These are phyloP conservation scores for Eudasyphora cyanicolor DNA, from an alignment of 2,888 invertebrate genomes.

Conservation along the genomic window DNA sequence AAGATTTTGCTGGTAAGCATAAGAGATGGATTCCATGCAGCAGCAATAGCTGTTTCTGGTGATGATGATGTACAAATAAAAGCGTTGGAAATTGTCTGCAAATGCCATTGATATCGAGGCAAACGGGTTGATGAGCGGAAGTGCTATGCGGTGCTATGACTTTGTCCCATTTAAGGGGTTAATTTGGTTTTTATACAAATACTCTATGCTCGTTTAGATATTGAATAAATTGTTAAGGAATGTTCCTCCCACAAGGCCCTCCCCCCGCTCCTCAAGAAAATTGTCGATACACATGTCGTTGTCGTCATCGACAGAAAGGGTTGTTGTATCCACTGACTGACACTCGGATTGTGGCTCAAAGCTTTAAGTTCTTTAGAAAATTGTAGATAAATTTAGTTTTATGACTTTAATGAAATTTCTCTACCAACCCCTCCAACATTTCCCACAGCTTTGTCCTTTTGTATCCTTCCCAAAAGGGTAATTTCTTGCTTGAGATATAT, in stretches of 20 bases:
- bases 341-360: too few relatives aligned
- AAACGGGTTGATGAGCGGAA: background rate
- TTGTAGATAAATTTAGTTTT: constrained; percentile 4
- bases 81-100: constrained; percentile 12
- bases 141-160: background rate
- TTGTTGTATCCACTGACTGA: too few relatives aligned
- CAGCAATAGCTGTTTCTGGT: constrained; percentile 38
- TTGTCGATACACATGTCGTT: too few relatives aligned
- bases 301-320: background rate
- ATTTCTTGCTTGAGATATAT: constrained; percentile 9
- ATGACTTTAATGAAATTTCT: constrained; percentile 23
- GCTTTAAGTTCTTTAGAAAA: constrained; percentile 11
- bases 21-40: background rate
- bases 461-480: background rate
- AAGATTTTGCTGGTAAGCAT: constrained; percentile 13
- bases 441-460: background rate
- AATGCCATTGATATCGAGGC: too few relatives aligned
- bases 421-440: background rate
- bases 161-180: constrained; percentile 50
- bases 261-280: too few relatives aligned
- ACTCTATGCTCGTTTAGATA: constrained; percentile 35
- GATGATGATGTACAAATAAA: constrained; percentile 57
- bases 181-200: constrained; percentile 52
- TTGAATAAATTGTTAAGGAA: constrained; percentile 57
- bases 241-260: too few relatives aligned